These are phyloP conservation scores for Amyelois transitella DNA, from an alignment of 1,140 invertebrate species.

Conservation along the genomic window DNA sequence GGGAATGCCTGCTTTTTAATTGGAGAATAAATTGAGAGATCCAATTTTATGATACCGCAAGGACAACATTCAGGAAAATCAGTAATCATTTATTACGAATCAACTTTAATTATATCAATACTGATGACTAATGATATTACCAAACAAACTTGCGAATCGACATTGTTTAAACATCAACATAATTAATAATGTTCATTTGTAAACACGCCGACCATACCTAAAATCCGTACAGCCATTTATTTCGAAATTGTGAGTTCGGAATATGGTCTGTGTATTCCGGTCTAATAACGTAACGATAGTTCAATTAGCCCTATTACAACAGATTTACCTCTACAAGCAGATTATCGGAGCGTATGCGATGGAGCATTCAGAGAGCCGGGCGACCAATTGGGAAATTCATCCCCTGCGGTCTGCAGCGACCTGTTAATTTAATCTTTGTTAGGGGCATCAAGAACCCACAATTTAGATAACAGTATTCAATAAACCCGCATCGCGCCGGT, in stretches of 20 bases:
- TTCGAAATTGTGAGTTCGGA: not conserved
- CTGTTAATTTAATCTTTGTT: conserved; percentile 61
- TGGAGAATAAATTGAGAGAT: too few species aligned
- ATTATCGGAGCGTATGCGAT: conserved; percentile 40
- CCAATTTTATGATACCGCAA: not conserved
- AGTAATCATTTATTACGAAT: not conserved
- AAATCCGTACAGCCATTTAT: not conserved
- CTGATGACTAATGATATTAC: not conserved
- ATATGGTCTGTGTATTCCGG: conserved; percentile 8
- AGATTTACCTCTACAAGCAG: conserved; percentile 36
- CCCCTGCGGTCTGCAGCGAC: conserved; percentile 33
- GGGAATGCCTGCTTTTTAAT: too few species aligned
- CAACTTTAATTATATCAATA: not conserved
- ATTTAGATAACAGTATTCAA: conserved; percentile 64
- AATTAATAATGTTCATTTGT: not conserved
- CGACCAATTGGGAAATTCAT: conserved; percentile 41
- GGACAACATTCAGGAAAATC: not conserved
- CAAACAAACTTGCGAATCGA: not conserved
- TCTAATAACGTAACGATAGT: conserved; percentile 41
- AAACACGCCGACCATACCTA: not conserved
- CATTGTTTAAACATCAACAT: not conserved
- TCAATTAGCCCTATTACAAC: conserved; percentile 50
- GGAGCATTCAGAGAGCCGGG: conserved; percentile 29
- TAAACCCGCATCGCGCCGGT: conserved; percentile 42
- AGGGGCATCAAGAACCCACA: conserved; percentile 44